A percentile compares a stretch with the other conserved stretches of the same genome.
These are phyloP conservation scores for Muschampia plurimacula DNA, from an alignment of 2,888 invertebrate species.

Conservation along the genomic window DNA sequence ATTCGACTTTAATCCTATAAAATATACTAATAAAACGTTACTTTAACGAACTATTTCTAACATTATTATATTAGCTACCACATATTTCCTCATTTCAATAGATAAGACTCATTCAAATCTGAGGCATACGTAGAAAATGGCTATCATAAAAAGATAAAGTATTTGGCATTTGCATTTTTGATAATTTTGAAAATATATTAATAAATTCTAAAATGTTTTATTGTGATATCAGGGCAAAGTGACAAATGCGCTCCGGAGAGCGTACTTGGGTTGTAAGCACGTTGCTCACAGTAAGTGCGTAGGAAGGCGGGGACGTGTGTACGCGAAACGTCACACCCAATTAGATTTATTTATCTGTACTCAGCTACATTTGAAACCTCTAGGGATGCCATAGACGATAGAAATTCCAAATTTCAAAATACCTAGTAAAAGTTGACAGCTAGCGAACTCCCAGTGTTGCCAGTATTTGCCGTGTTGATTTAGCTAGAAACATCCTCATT, in stretches of 20 bases:
- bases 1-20: background rate
- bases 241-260: slow-evolving; percentile 82
- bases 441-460: slow-evolving; percentile 34
- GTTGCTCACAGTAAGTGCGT: slow-evolving; percentile 85
- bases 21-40: background rate
- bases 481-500: slow-evolving; percentile 38
- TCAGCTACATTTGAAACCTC: slow-evolving; percentile 49
- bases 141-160: slow-evolving; percentile 16
- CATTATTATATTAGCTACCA: slow-evolving; percentile 20
- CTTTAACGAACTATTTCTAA: background rate
- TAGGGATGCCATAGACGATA: slow-evolving; percentile 57
- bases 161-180: slow-evolving; percentile 24
- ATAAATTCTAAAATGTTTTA: slow-evolving; percentile 43
- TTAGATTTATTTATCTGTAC: slow-evolving; percentile 47
- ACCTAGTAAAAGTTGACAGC: slow-evolving; percentile 39
- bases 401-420: slow-evolving; percentile 46
- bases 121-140: background rate
- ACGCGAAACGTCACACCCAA: slow-evolving; percentile 20
- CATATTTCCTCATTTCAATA: slow-evolving; percentile 22
- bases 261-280: slow-evolving; percentile 85
- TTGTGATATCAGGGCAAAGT: slow-evolving; percentile 80
- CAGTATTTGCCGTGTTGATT: slow-evolving; percentile 43
- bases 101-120: slow-evolving; percentile 18
- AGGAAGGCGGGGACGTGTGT: slow-evolving; percentile 43
- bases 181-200: background rate